Percentiles rank a stretch among this genome's conserved stretches.
These are phyloP conservation scores for Acanthosepion pharaonis DNA, from an alignment of 2,888 invertebrate species.

Conservation along the genomic window DNA sequence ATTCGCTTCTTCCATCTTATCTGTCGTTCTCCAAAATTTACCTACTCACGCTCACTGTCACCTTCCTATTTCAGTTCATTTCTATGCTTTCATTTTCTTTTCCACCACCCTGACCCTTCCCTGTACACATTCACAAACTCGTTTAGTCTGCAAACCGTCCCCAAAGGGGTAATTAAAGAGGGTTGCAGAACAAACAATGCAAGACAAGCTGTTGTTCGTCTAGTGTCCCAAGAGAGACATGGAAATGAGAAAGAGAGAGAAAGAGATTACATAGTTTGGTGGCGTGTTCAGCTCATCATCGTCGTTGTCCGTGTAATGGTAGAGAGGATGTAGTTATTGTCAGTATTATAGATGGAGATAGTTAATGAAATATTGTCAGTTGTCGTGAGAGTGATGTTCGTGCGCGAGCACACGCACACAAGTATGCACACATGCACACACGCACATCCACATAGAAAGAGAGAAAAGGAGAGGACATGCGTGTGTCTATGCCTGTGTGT, in stretches of 20 bases:
- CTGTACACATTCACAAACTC: not conserved
- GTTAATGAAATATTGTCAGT: not conserved
- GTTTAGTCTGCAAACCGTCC: not conserved
- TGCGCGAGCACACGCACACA: not conserved
- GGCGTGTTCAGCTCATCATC: no score
- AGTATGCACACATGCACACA: not conserved
- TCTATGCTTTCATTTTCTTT: no score
- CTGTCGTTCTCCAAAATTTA: not conserved
- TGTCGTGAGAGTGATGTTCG: not conserved
- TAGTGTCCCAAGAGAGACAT: not conserved
- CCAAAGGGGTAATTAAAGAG: conserved; percentile 13
- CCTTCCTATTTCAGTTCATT: no score
- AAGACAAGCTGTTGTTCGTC: not conserved
- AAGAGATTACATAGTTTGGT: no score
- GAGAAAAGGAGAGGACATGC: not conserved
- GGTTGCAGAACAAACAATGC: not conserved
- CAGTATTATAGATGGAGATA: no score
- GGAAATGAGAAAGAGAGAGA: not conserved
- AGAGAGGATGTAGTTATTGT: no score
- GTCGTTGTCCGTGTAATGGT: no score
- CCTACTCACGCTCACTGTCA: not conserved
- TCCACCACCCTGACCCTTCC: not conserved
- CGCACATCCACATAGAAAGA: not conserved
- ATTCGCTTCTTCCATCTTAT: not conserved
- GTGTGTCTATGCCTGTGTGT: not conserved